A percentile compares a stretch with the other conserved stretches of the same genome.
Conservation (phyloP, 2,888 invertebrate species). For the Ophioninae sp. region DNA sequence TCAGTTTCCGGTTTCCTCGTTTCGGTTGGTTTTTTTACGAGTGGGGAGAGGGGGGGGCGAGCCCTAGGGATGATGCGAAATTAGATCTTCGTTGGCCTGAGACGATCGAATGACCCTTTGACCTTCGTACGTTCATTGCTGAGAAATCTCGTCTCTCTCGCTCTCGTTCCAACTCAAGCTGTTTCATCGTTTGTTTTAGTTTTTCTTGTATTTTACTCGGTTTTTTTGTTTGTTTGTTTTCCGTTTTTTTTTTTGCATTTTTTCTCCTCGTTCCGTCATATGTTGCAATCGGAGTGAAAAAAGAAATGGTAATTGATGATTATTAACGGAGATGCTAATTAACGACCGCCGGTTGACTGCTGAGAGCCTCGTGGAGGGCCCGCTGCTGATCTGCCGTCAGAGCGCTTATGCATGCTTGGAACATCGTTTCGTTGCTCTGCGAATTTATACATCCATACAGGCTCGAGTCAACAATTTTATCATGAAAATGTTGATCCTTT, state of each 20-base stretch:
- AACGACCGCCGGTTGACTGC: conserved; percentile 74
- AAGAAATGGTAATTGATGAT: conserved; percentile 52
- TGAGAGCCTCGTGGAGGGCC: conserved; percentile 89
- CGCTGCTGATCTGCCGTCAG: conserved; percentile 91
- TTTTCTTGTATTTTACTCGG: conserved; percentile 55
- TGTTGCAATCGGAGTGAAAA: conserved; percentile 50
- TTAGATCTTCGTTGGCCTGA: conserved; percentile 53
- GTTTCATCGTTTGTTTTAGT: conserved; percentile 46
- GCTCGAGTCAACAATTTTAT: background rate
- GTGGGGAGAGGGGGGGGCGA: conserved; percentile 13
- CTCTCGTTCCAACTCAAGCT: conserved; percentile 20
- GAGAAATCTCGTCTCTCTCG: conserved; percentile 4
- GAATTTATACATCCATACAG: conserved; percentile 66
- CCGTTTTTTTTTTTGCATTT: conserved; percentile 62
- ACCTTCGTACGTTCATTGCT: conserved; percentile 8
- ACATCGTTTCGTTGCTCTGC: conserved; percentile 89
- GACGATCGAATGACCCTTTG: conserved; percentile 54
- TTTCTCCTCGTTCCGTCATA: conserved; percentile 53
- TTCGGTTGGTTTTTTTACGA: conserved; percentile 43
- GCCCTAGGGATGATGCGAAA: conserved; percentile 51
- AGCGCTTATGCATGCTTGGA: conserved; percentile 89
- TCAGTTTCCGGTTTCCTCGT: conserved; percentile 3
- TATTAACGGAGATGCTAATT: conserved; percentile 62
- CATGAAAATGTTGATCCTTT: too few species aligned
- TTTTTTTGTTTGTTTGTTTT: conserved; percentile 54